Evolutionary conservation across 2,888 invertebrate species (phyloP), one percentile per base, ranked within the genome.

Genomic region (Syrphus vitripennis): DNA sequence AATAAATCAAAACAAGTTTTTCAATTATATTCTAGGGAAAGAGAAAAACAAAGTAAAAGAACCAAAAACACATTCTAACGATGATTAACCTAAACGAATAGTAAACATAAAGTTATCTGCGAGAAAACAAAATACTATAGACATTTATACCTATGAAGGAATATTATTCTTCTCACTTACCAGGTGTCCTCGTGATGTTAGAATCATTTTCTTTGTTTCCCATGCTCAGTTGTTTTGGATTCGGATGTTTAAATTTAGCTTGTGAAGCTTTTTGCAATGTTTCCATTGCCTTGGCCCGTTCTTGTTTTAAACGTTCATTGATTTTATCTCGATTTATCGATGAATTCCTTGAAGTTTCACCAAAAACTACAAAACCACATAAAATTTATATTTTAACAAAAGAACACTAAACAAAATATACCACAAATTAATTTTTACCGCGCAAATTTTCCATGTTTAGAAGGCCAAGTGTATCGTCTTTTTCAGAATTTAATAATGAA

Each of bases 231-330:
- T 61, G 61, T 37, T 53, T 37, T 12, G 88, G 61, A 42, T 57
- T 34, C 7, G 88, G 88, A 4, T 71, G 88, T 72, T 78, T 88
- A 19, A 89, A 87, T 19, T 81, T 19, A 29, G 83, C 70, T 0
- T 89, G 88, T 0, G 90, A 83, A 75, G 81, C 53, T 24, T 90
- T 91, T 9, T 90, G 88, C 14, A 91, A 70, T 0, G 89, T 89
- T 57, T 91, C 90, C 70, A 90, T 71, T 0, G 91, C 92, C 63
- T 88, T 91, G 2, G 88, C 80, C 0, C 91, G 89, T 61, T 90
- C 91, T 12, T 87, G 88, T 87, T 90, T 63, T n/a, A 88, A 87
- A 12, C 75, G 70, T 48, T 69, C 70, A 14, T 76, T 42, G n/a
- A 75, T 19, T 34, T 34, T 69, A n/a, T 61, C 34, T n/a, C 42